These are phyloP conservation scores for Phalera bucephala DNA, from an alignment of 2,888 invertebrate genomes.

Conservation along the genomic window DNA sequence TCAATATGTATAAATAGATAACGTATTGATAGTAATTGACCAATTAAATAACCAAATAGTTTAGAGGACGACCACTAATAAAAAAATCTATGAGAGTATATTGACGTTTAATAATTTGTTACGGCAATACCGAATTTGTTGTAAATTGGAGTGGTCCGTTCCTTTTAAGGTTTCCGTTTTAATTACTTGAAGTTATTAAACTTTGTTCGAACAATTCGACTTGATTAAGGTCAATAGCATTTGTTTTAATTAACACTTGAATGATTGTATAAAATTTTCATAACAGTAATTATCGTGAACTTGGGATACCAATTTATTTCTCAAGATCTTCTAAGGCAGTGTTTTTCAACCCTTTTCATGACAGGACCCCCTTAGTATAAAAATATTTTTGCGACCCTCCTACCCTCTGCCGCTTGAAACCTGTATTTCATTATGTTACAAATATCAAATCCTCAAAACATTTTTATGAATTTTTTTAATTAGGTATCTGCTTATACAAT, in stretches of 20 bases:
- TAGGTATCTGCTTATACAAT: too few species aligned
- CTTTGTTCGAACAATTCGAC: conserved; percentile 21
- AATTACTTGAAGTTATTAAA: conserved; percentile 25
- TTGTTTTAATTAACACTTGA: conserved; percentile 25
- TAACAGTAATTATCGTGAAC: too few species aligned
- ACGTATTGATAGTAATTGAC: conserved; percentile 5
- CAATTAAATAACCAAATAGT: conserved; percentile 17
- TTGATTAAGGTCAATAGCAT: conserved; percentile 48
- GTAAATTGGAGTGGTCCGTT: conserved; percentile 35
- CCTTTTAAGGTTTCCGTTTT: conserved; percentile 42
- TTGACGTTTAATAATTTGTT: conserved; percentile 42
- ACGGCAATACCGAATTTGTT: conserved; percentile 38
- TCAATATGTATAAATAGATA: conserved; percentile 6
- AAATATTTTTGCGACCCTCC: too few species aligned
- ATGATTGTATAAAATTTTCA: too few species aligned
- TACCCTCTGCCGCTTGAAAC: too few species aligned
- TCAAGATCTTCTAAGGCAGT: too few species aligned
- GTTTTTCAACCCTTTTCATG: too few species aligned
- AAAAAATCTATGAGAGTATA: conserved; percentile 31
- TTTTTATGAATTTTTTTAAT: too few species aligned
- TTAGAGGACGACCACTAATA: conserved; percentile 3
- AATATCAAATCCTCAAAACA: too few species aligned
- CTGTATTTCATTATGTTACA: too few species aligned
- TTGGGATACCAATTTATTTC: too few species aligned
- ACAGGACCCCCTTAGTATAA: too few species aligned